Base-by-base conservation (phyloP, 2,113 vertebrate genomes). In the Plectropomus leopardus region DNA sequence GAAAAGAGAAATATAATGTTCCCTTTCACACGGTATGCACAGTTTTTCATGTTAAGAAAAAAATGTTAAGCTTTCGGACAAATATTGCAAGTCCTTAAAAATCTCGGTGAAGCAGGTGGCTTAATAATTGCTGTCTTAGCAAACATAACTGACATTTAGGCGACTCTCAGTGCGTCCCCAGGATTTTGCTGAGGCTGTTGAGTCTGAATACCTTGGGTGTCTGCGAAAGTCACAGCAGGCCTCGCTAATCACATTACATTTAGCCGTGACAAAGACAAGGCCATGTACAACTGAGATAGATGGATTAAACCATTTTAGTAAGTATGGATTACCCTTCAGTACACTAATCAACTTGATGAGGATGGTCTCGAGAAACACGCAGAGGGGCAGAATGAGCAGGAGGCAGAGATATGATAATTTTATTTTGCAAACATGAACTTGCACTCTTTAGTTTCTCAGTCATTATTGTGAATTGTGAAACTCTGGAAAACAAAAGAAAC, bases 231-330 rank as follows among this genome's bases (percentile, higher is more conserved):
- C 58, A 65, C 72, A 55, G 66, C 63, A 28, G 60, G 66, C 53
- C 72, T 50, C 67, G 44, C 74, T 86, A 83, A 86, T 86, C 82
- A 84, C 61, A 32, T 86, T 84, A 69, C 75, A 72, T 76, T 86
- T 74, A 78, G 69, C 78, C 36, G 51, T 79, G 88, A 80, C 85
- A 82, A 76, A 87, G 84, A 84, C 85, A 87, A 88, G 75, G 50
- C 64, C 51, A 17, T 69, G 75, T 73, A 76, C 67, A 76, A 72
- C 48, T 44, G 81, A 78, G 61, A 86, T 55, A 78, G 71, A 88
- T 76, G 79, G 80, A 89, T 85, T 77, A 86, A 63, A 78, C 66
- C 64, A 51, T 76, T 82, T 63, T 48, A 84, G 42, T 53, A 66
- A 79, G 60, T 74, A 86, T 85, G 72, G 80, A 91, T 87, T 91